Conservation (phyloP, 2,797 vertebrate species). For the Pempheris klunzingeri region DNA sequence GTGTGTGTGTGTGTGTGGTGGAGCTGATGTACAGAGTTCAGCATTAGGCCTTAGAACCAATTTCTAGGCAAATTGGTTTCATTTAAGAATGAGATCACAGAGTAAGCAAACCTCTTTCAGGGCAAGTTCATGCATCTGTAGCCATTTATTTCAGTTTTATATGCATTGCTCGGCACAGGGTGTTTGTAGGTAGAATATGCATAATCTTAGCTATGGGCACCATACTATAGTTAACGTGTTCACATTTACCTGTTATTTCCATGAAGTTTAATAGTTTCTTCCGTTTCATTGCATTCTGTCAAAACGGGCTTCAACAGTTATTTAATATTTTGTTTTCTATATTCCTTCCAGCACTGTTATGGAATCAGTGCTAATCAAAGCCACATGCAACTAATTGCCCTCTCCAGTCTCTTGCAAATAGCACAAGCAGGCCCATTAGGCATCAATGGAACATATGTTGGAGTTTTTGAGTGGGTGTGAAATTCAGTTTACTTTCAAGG, state of each 20-base stretch:
- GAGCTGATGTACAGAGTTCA: slow-evolving; percentile 87
- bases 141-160: slow-evolving; percentile 85
- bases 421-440: slow-evolving; percentile 70
- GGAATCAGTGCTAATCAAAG: slow-evolving; percentile 77
- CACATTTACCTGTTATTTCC: slow-evolving; percentile 80
- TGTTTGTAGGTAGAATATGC: slow-evolving; percentile 82
- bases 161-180: slow-evolving; percentile 78
- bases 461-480: slow-evolving; percentile 67
- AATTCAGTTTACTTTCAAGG: slow-evolving; percentile 64
- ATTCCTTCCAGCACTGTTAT: slow-evolving; percentile 66
- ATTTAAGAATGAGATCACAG: slow-evolving; percentile 91
- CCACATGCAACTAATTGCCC: slow-evolving; percentile 79
- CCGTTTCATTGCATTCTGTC: slow-evolving; percentile 74
- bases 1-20: slow-evolving; percentile 66
- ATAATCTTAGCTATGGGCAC: slow-evolving; percentile 76
- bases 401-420: slow-evolving; percentile 68
- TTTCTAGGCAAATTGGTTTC: slow-evolving; percentile 92
- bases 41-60: slow-evolving; percentile 90
- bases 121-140: slow-evolving; percentile 87
- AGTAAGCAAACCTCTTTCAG: slow-evolving; percentile 88
- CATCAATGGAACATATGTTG: slow-evolving; percentile 72
- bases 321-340: slow-evolving; percentile 72
- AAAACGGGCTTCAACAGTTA: slow-evolving; percentile 65
- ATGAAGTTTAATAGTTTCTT: slow-evolving; percentile 69
- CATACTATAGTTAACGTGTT: slow-evolving; percentile 68